Evolutionary conservation across 2,797 vertebrate genomes (phyloP), one percentile per base, ranked within the genome.

Genomic region (Botia almorhae): DNA sequence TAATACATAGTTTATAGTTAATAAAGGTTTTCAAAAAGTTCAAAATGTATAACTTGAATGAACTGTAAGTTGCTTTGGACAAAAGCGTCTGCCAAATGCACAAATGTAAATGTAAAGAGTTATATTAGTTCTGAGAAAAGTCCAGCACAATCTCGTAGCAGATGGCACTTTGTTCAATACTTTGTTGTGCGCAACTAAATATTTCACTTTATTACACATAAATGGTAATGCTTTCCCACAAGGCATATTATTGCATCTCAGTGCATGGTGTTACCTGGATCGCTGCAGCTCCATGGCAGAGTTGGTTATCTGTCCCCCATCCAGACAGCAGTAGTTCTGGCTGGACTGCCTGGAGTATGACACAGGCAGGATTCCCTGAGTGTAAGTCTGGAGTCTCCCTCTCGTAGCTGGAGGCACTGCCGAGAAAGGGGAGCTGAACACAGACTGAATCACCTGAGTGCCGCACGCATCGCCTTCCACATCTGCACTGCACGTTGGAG

Each of bases 311-410:
- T 92, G 94, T 81, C 93, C 93, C 68, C 92, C 95, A 81, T 97
- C 97, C 85, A 94, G 88, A 87, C 90, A 87, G 78, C 92, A 90
- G 90, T 95, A 94, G 92, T 87, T 93, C 84, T 95, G 95, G 85
- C 92, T 85, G 87, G 90, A 89, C 84, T 93, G 94, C 82, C 95
- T 94, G 91, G 93, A 90, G 93, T 94, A 95, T 81, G 93, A 79
- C 69, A 92, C 91, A 75, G 97, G 95, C 87, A 95, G 88, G 89
- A 95, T 94, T 91, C 96, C 97, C 92, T 96, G 96, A 93, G 97
- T 97, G 93, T 96, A 96, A 19, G 97, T 97, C 93, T 97, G 96
- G 90, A 98, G 94, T 89, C 97, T 96, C 70, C 95, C 94, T 70
- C 97, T 92, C 63, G 94, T 91, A 82, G 90, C 93, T 82, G 86